Evolutionary conservation across 2,113 vertebrate species (phyloP).

Genomic region (Aphelocoma coerulescens): DNA sequence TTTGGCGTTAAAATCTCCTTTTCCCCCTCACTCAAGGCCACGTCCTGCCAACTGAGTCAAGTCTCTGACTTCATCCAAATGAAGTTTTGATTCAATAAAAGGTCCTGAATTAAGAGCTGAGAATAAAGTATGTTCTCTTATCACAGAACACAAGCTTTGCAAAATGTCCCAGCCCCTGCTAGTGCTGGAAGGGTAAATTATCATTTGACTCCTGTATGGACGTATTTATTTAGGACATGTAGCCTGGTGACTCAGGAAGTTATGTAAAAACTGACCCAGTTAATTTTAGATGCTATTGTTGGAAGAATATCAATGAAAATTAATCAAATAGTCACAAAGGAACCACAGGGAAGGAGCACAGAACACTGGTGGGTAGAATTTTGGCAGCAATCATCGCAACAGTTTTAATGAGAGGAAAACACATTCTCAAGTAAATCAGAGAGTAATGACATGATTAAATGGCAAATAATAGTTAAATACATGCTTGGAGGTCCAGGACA

Average conservation of each 20-base stretch:
- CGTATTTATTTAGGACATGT: conserved; percentile 51
- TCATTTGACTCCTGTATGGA: conserved; percentile 44
- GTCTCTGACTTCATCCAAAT: conserved; percentile 22
- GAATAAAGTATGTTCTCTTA: conserved; percentile 41
- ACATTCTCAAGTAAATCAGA: conserved; percentile 48
- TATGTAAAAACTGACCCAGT: conserved; percentile 68
- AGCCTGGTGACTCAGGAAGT: conserved; percentile 53
- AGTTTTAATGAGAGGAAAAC: conserved; percentile 49
- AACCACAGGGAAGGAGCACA: conserved; percentile 29
- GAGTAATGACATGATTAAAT: conserved; percentile 39
- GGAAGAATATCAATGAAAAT: conserved; percentile 69
- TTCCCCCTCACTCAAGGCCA: conserved; percentile 7
- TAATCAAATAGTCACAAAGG: conserved; percentile 66
- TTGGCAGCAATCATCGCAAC: neutral
- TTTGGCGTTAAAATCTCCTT: conserved; percentile 49
- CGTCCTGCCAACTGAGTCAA: conserved; percentile 7
- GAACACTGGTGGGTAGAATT: conserved; percentile 33
- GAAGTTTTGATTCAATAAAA: conserved; percentile 26
- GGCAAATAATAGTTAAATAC: conserved; percentile 39
- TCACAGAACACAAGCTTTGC: conserved; percentile 7
- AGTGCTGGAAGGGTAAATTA: conserved; percentile 44
- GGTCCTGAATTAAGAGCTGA: neutral
- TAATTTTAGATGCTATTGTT: conserved; percentile 69
- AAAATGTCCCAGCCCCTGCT: conserved; percentile 6
- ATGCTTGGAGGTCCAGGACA: conserved; percentile 41